Base-by-base conservation (phyloP, 1,140 invertebrate species). In the Cheumatopsyche charites region DNA sequence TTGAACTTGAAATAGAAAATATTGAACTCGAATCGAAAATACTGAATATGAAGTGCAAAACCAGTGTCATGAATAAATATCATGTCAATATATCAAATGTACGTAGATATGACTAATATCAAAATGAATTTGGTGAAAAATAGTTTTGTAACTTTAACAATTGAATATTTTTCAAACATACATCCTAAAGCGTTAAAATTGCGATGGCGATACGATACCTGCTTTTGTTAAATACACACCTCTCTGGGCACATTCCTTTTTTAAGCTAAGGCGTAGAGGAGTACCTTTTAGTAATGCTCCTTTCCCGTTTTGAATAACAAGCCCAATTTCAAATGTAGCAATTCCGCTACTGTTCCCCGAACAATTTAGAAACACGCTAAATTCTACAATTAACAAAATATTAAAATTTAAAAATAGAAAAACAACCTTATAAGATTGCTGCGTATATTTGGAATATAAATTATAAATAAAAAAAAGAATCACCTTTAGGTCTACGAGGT, bases 181-280 rank as follows among this genome's bases (percentile, higher is more conserved):
- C 17, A 72, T 66, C 69, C 72, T 42, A 63, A 81, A 82, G 81
- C 81, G 83, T 85, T 85, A 85, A 84, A 85, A 85, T 83, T 84
- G 83, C 83, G 81, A 83, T 83, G 83, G 83, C 83, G 83, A 85
- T 85, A 85, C 83, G 81, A 85, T 85, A 85, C 83, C 83, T 85
- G 83, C 82, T 82, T 82, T 83, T 84, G 83, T 81, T 82, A 84
- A 85, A 87, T 87, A 88, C 90, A 91, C 88, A 94, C 92, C 92
- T 89, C 91, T 90, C 85, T 93, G 90, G 82, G 91, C 90, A 87
- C 96, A 98, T 88, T 97, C 92, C 89, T 98, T 98, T 83, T 93
- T 90, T 77, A 98, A 87, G 79, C 90, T 91, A 74, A 98, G 87
- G 79, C 92, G 89, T 73, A 98, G 86, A 67, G 96, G 95, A 77